Evolutionary conservation across 2,888 invertebrate species (phyloP), one percentile per base, ranked within the genome.

Genomic region (Margaritifera margaritifera): DNA sequence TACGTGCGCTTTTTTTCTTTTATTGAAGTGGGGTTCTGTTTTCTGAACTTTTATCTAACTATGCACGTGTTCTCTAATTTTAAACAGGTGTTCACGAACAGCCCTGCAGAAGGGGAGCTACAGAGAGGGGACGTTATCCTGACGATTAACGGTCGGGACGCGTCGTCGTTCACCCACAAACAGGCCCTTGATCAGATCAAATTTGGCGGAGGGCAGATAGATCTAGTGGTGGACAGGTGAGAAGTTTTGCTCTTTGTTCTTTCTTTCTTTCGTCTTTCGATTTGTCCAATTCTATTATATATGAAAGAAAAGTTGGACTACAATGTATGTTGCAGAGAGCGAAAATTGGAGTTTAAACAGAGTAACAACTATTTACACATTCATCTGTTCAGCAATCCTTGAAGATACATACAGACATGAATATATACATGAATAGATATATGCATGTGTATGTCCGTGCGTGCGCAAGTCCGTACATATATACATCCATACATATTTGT

Each of bases 41-140:
- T 56, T 63, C 18, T 55, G 57, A 19, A 57, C 18, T 8, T 57
- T 57, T 18, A 57, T 18, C 18, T 57, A 57, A 25, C 25, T 57
- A 25, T 6, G 18, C 24, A 19, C 25, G 5, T 64, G 58, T 91
- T 42, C 11, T 42, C 42, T 42, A 56, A 22, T 56, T 18, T 31
- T 56, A 54, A 53, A 25, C 92, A 98, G 97, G 96, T 97, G 87
- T 94, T 95, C 86, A 93, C 94, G 69, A 95, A 95, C 77, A 94
- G 94, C 75, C 96, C 96, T 2, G 94, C 95, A n/a, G 94, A 95
- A 84, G 94, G 94, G 65, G 94, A 94, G 84, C 92, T 98, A 80
- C 93, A 94, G 81, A 93, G 95, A 79, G 97, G 97, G 80, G 98
- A 98, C 91, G 93, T 97, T 86, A 94, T 98, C 86, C 93, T 94